A percentile compares a stretch with the other conserved stretches of the same genome.
Conservation (phyloP, 2,888 invertebrate species). For the Isoperla grammatica region DNA sequence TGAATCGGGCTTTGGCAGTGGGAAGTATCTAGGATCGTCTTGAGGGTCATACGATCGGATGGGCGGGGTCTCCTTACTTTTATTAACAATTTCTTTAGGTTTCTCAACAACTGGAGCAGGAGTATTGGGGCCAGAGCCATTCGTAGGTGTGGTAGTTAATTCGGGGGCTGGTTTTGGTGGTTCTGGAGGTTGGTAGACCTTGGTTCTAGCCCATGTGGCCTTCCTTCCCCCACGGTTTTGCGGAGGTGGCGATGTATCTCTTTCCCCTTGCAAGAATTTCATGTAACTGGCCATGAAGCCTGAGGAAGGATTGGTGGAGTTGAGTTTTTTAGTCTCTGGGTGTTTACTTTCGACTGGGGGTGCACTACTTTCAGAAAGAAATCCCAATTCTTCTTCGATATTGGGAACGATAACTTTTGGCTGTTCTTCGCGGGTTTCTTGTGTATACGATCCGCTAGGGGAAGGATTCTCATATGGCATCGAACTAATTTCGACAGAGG, state of each 20-base stretch:
- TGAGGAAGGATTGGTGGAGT: slow-evolving; percentile 53
- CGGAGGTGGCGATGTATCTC: slow-evolving; percentile 75
- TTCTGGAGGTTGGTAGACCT: slow-evolving; percentile 27
- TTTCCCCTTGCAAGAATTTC: slow-evolving; percentile 77
- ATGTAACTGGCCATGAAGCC: slow-evolving; percentile 85
- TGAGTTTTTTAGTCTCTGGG: not conserved
- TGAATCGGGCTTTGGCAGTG: slow-evolving; percentile 55
- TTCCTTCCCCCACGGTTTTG: slow-evolving; percentile 61
- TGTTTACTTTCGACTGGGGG: not conserved
- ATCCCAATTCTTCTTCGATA: slow-evolving; percentile 82
- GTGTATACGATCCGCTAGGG: slow-evolving; percentile 43
- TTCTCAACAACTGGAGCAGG: slow-evolving; percentile 44
- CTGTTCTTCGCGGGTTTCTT: slow-evolving; percentile 53
- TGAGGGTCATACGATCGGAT: slow-evolving; percentile 44
- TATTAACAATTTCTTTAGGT: slow-evolving; percentile 45
- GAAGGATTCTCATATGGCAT: slow-evolving; percentile 55
- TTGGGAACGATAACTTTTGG: slow-evolving; percentile 84
- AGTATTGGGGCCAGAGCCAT: slow-evolving; percentile 41
- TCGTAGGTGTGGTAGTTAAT: slow-evolving; percentile 42
- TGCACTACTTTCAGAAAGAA: slow-evolving; percentile 55
- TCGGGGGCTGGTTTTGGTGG: slow-evolving; percentile 25
- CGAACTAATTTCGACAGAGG: slow-evolving; percentile 60
- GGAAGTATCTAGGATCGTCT: slow-evolving; percentile 68
- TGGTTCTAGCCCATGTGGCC: slow-evolving; percentile 57
- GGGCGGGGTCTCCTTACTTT: slow-evolving; percentile 20